A percentile compares a stretch with the other conserved stretches of the same genome.
Conservation (phyloP, 1,140 invertebrate genomes). For the Lysiphlebus fabarum region DNA sequence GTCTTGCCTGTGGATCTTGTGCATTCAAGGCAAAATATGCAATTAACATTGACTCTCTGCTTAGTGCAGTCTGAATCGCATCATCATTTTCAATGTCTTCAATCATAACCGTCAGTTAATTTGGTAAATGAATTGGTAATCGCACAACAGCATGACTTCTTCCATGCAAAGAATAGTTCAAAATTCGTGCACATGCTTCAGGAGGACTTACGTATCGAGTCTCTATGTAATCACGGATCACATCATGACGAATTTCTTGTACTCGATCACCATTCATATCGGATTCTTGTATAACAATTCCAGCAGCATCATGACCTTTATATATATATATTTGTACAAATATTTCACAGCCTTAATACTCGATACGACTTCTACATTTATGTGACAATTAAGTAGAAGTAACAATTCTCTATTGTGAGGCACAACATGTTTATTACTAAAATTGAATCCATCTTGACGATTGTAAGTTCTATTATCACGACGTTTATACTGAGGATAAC, state of each 20-base stretch:
- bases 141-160: constrained; percentile 11
- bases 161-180: constrained; percentile 8
- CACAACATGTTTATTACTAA: constrained; percentile 17
- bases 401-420: constrained; percentile 14
- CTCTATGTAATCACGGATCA: constrained; percentile 5
- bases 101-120: constrained; percentile 11
- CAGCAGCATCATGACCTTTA: constrained; percentile 15
- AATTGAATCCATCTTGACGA: constrained; percentile 1
- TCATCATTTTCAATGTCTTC: background rate
- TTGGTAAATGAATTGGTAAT: constrained; percentile 14
- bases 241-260: constrained; percentile 16
- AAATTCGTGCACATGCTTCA: constrained; percentile 11
- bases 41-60: constrained; percentile 18
- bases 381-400: constrained; percentile 18
- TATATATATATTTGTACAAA: constrained; percentile 18
- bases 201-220: constrained; percentile 12
- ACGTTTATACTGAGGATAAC: constrained; percentile 26
- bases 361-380: constrained; percentile 17
- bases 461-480: constrained; percentile 5
- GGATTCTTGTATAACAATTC: constrained; percentile 1
- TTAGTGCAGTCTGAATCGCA: background rate
- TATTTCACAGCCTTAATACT: constrained; percentile 17
- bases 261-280: background rate
- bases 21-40: constrained; percentile 26
- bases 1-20: background rate